These are phyloP conservation scores for Calameuta idolon DNA, from an alignment of 2,888 invertebrate species.

Conservation along the genomic window DNA sequence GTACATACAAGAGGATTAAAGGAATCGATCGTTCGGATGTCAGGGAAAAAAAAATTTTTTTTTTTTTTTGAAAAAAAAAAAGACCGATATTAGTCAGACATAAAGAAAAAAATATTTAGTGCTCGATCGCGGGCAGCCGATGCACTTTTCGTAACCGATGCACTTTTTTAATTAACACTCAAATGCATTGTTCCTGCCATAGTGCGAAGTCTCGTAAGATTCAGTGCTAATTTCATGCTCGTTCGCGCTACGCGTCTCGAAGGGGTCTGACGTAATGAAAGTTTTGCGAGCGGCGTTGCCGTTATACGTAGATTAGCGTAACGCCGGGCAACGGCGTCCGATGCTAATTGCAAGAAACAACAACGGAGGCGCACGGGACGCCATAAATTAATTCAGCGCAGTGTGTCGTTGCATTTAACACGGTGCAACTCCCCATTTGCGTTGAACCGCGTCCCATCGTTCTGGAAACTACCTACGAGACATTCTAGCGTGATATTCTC, in stretches of 20 bases:
- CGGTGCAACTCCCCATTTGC: conserved; percentile 8
- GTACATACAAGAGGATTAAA: conserved; percentile 4
- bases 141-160: not conserved
- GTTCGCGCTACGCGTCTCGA: not conserved
- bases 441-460: not conserved
- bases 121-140: not conserved
- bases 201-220: not conserved
- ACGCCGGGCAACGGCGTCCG: conserved; percentile 33
- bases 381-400: conserved; percentile 42
- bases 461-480: conserved; percentile 7
- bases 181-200: not conserved
- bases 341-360: conserved; percentile 42
- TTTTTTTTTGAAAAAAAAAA: too few species aligned
- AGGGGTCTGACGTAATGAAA: not conserved
- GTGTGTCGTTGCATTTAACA: conserved; percentile 38
- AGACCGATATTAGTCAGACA: not conserved
- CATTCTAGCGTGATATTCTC: conserved; percentile 7
- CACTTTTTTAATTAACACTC: not conserved
- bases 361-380: conserved; percentile 18
- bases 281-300: conserved; percentile 4
- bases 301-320: conserved; percentile 36
- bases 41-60: not conserved
- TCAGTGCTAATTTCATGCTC: not conserved
- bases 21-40: conserved; percentile 4
- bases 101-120: not conserved